Conservation (phyloP, 2,888 invertebrate genomes). For the Cheilosia vernalis region DNA sequence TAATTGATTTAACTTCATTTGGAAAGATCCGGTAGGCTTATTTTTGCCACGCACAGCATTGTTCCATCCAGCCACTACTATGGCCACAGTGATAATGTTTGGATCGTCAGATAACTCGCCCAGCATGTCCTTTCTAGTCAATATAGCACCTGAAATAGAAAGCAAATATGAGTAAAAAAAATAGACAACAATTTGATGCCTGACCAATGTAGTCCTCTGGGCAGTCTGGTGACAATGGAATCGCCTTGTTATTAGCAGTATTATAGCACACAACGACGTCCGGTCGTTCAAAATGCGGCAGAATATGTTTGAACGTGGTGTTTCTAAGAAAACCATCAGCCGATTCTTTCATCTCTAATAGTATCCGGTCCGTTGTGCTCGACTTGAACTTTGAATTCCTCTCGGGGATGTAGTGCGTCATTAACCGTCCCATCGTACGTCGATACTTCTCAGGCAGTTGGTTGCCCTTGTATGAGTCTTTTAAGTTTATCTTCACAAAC, state of each 20-base stretch:
- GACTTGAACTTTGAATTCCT: constrained; percentile 84
- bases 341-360: constrained; percentile 85
- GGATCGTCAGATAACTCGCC: constrained; percentile 73
- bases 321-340: constrained; percentile 84
- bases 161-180: not conserved
- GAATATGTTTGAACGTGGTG: constrained; percentile 85
- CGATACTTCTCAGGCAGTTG: constrained; percentile 84
- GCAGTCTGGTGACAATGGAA: constrained; percentile 84
- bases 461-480: constrained; percentile 84
- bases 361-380: constrained; percentile 85
- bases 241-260: constrained; percentile 83
- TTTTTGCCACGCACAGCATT: constrained; percentile 84
- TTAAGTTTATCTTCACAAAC: constrained; percentile 82
- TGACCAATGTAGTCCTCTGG: constrained; percentile 84
- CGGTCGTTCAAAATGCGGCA: constrained; percentile 88
- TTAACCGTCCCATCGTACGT: constrained; percentile 85
- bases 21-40: constrained; percentile 85
- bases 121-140: constrained; percentile 79
- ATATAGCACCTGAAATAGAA: constrained; percentile 75
- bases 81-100: constrained; percentile 84
- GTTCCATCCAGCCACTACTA: constrained; percentile 87
- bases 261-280: constrained; percentile 87
- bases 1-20: constrained; percentile 87
- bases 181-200: not conserved
- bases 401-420: constrained; percentile 86